Base-by-base conservation (phyloP, 2,113 vertebrate genomes). In the Gobio gobio region DNA sequence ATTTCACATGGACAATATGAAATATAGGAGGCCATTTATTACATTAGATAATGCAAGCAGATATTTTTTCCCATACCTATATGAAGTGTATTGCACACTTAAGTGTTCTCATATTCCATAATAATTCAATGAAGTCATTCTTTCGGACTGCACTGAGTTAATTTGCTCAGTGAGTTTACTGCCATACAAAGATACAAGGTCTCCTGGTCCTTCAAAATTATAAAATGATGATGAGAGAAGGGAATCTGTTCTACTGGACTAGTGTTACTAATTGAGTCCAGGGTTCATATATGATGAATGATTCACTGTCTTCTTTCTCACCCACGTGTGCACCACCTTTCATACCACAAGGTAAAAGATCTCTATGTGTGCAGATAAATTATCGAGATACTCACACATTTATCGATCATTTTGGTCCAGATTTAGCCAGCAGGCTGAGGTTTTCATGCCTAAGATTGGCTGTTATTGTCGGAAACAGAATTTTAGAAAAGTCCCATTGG, bases 211-310 rank as follows among this genome's bases (percentile, higher is more conserved):
- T 33, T 66, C 24, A 26, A 40, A 40, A 61, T 47, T 26, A 33
- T 47, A 66, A 49, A 66, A 81, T 66, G 13, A 66, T 18, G 43
- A 80, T 66, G 78, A 81, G 59, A 80, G 36, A 4, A 63, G 47
- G 33, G 78, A 51, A 64, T 10, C 43, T 29, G 49, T 80, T 80
- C 78, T 64, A 22, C 36, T 1, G 13, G 58, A 49, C 43, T 64
- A 79, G 54, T 78, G 33, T 43, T 64, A 26, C 58, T 80, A 64
- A 64, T 47, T 80, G 40, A 47, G 36, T 49, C 26, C 43, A 66
- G 78, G 78, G 43, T 80, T 80, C 24, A 64, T 47, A 80, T 26
- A 20, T 80, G 78, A 80, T 80, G 40, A 47, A 64, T 64, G 24
- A 64, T 64, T 80, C 43, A 64, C n/a, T n/a, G 10, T n/a, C 77